Evolutionary conservation across 2,113 vertebrate genomes (phyloP), one percentile per base, ranked within the genome.

Genomic region (Orthochromis indermauri): DNA sequence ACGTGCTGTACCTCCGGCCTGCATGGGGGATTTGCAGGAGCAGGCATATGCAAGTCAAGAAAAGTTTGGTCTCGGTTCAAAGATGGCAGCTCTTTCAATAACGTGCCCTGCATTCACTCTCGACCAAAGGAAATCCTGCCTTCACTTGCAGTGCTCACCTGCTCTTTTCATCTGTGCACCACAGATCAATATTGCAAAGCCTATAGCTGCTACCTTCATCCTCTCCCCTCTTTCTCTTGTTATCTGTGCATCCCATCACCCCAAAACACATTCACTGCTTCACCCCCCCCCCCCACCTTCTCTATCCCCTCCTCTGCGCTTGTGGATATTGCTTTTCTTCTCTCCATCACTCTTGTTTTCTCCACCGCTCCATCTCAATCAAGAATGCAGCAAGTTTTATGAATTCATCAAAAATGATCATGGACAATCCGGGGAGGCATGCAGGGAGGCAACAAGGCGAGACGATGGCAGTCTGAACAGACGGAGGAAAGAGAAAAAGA

Each of bases 351-450:
- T 84, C 87, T 86, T 87, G 84, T 87, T 92, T 91, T 86, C 81
- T 82, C 89, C 93, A 78, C 95, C 87, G 94, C 92, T 93, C 86
- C 37, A 71, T 94, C 96, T 97, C 94, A 89, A 95, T 96, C 96
- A 94, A 85, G 59, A 90, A 84, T 35, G 90, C 4, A 82, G 31
- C 90, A 86, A 91, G 94, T 96, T 97, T 97, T 95, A 96, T 96
- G 96, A 97, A 97, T 97, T 97, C 94, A 96, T 97, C 96, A 94
- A 94, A 78, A 96, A 88, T 93, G 92, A 95, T 97, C 96, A 85
- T 87, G 93, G 95, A 92, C 61, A 68, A 94, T 95, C 96, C 86
- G 4, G 92, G 78, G 86, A 90, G 91, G 93, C 90, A 47, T 26
- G 13, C 3, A 4, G 89, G 89, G 89, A 95, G 88, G 93, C 89